phyloP scores from a whole-genome alignment of 1,140 invertebrate genomes.

The Caenorhabditis remanei region DNA sequence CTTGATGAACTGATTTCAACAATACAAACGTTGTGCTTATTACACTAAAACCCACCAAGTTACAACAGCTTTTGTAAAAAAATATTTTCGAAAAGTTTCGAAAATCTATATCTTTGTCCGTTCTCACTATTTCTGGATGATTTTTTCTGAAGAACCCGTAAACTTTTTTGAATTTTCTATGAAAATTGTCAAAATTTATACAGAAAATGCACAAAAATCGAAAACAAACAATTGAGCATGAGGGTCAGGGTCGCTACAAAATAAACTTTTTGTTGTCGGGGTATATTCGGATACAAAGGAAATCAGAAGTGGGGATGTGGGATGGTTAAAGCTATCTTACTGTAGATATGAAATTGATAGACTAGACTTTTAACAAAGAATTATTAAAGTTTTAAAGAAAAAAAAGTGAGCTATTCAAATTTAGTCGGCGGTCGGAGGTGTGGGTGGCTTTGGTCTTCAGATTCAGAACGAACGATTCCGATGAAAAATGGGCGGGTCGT shows the following conservation, averaged over 20 bases:
- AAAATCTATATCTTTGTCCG: no score
- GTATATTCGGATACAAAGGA: not conserved
- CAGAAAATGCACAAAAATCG: slow-evolving; percentile 51
- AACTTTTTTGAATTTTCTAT: no score
- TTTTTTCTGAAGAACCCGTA: no score
- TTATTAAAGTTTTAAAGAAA: not conserved
- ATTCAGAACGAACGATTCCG: slow-evolving; percentile 34
- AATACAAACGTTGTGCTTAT: no score
- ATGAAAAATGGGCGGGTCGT: slow-evolving; percentile 39
- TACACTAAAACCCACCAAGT: no score
- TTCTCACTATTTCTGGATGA: no score
- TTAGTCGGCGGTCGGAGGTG: slow-evolving; percentile 28
- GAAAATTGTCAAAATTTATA: slow-evolving; percentile 25
- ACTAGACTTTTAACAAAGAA: not conserved
- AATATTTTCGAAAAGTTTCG: not conserved
- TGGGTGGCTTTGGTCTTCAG: slow-evolving; percentile 37
- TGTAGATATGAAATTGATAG: slow-evolving; percentile 48
- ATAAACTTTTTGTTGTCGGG: not conserved
- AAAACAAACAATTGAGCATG: slow-evolving; percentile 50
- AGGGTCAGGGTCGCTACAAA: not conserved
- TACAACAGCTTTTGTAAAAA: no score
- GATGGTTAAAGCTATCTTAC: not conserved
- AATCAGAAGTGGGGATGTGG: not conserved
- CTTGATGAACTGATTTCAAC: no score
- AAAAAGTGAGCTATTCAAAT: slow-evolving; percentile 19